Conservation (phyloP, 1,140 invertebrate species). For the Zaprionus africanus region DNA sequence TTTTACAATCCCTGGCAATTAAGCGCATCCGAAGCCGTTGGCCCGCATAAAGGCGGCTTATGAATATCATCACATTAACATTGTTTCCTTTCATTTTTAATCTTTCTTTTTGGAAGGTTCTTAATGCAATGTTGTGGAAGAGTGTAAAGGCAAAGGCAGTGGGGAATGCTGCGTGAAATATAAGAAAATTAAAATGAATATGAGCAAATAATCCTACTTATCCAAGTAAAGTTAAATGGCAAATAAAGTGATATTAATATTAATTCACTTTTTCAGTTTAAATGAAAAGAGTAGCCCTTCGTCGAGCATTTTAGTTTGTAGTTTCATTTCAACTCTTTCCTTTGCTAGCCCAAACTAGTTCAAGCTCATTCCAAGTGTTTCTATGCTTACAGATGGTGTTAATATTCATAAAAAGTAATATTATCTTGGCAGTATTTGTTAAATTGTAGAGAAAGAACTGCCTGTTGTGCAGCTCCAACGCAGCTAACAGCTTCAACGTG, state of each 20-base stretch:
- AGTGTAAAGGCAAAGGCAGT: no score
- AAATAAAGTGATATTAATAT: no score
- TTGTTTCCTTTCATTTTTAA: constrained; percentile 59
- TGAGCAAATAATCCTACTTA: neutral
- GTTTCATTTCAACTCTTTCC: neutral
- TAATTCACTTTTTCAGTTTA: no score
- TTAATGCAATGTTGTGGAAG: neutral
- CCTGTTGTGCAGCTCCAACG: neutral
- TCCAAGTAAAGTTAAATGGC: neutral
- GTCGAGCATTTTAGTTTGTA: neutral
- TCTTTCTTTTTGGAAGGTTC: constrained; percentile 21
- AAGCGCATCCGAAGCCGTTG: constrained; percentile 52
- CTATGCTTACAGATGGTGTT: neutral
- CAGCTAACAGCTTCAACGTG: neutral
- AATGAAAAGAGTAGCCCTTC: neutral
- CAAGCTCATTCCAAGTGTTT: neutral
- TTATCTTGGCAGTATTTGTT: neutral
- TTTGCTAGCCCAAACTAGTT: neutral
- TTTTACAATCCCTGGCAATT: constrained; percentile 63
- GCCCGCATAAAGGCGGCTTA: constrained; percentile 51
- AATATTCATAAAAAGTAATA: neutral
- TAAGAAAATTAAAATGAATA: neutral
- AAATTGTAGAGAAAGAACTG: neutral
- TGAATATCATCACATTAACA: constrained; percentile 65
- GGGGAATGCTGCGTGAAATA: neutral